Evolutionary conservation across 2,888 invertebrate genomes (phyloP), one percentile per base, ranked within the genome.

Genomic region (Tenthredo mesomela): DNA sequence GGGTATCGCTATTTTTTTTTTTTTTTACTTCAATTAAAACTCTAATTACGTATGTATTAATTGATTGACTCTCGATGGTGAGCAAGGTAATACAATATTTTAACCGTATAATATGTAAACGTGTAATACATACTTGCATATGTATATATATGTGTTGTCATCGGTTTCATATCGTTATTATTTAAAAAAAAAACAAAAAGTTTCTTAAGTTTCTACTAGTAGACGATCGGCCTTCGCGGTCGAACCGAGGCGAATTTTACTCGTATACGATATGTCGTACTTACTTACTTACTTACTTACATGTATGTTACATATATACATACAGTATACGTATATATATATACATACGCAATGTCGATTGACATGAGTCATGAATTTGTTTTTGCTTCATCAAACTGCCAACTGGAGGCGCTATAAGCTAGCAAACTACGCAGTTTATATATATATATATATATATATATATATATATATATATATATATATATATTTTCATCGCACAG

Each of bases 331-430:
- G 7, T 29, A 65, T 33, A 65, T 33, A 37, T 12, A n/a, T 7
- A 21, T 47, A 10, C 18, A n/a, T 61, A 80, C 40, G 61, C 61
- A 80, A 61, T 61, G 80, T 37, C 80, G 80, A 80, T 80, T 80
- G 40, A 80, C 80, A 40, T 80, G 80, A 80, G 80, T 80, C 80
- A 80, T 80, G 61, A 80, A 80, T 80, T 80, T 58, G 80, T 61
- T 61, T 80, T 80, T 80, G 61, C 80, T 80, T 80, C 80, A 37
- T 21, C 50, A 40, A 40, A 61, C 37, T 21, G 15, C 80, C 80
- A n/a, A 61, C 40, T 80, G 80, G 80, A 80, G 80, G 80, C 80
- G 80, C 80, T 61, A 47, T 15, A 47, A 25, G 80, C 80, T 3
- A 80, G 37, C 61, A 61, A 80, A 80, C 80, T 80, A 61, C 80